Evolutionary conservation across 2,113 vertebrate species (phyloP), one percentile per base, ranked within the genome.

Genomic region (Sebastes fasciatus): DNA sequence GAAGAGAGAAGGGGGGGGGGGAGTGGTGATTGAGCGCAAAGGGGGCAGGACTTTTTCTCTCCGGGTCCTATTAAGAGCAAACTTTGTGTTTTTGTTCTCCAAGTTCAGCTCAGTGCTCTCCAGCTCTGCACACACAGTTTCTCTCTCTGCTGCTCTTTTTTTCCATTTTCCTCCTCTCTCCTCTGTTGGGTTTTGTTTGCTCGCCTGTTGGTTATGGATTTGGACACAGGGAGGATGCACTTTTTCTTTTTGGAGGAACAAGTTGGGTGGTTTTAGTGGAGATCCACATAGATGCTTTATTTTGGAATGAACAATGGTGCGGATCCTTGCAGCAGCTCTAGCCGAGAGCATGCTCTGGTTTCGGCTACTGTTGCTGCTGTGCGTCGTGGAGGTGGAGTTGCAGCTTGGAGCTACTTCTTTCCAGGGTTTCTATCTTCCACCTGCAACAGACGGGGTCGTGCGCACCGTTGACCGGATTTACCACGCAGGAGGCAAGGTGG

Each of bases 401-500:
- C 34, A 34, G 34, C 34, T 88, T 21, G 88, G 77, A 58, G 81
- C 81, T 5, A 52, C 90, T 17, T 62, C 90, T 84, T 90, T 92
- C 88, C 86, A 76, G 75, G 89, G 93, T 62, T 89, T 91, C 77
- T 92, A 91, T 51, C 86, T 92, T 54, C 93, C 94, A 95, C 93
- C 94, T 95, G 95, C 90, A 84, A 95, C 93, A 69, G 88, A 94
- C 83, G 98, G 97, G 55, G 71, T 96, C 0, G 96, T 98, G 90
- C 95, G 91, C 80, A 94, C 93, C 79, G 89, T 99, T 73, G 97
- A 98, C 86, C 96, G 94, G 91, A 96, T 98, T 76, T 98, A 98
- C 88, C 93, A 96, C 55, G 97, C 96, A 11, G 97, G 96, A 12
- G 98, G 97, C 69, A 97, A 95, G 94, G 97, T 93, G 89, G 98